phyloP scores from a whole-genome alignment of 2,113 vertebrate genomes.

The Prinia subflava region DNA sequence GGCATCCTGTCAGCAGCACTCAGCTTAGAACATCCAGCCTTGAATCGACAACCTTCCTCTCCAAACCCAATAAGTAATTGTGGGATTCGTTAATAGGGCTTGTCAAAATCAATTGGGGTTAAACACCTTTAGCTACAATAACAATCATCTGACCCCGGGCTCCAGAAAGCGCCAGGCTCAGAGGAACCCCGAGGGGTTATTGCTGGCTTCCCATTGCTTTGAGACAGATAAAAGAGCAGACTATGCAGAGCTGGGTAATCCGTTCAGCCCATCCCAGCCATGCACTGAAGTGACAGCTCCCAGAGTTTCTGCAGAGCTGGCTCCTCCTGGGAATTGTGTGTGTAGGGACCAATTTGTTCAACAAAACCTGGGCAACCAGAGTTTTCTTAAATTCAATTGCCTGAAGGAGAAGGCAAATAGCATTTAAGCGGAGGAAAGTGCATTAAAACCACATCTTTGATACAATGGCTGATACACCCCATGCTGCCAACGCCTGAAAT shows the following conservation, averaged over 20 bases:
- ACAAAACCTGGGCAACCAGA: constrained; percentile 53
- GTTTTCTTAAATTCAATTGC: constrained; percentile 74
- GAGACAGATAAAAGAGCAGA: constrained; percentile 60
- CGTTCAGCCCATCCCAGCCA: constrained; percentile 14
- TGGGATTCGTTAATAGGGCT: constrained; percentile 41
- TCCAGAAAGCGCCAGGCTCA: constrained; percentile 12
- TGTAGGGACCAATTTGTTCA: constrained; percentile 53
- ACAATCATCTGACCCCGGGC: constrained; percentile 27
- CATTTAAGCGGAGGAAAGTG: constrained; percentile 58
- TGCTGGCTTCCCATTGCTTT: constrained; percentile 36
- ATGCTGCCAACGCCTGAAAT: constrained; percentile 56
- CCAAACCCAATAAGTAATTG: constrained; percentile 40
- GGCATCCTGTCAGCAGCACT: background rate
- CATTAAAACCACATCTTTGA: constrained; percentile 68
- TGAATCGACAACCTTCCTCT: background rate
- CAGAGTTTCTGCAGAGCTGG: constrained; percentile 60
- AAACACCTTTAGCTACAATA: constrained; percentile 60
- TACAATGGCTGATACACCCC: constrained; percentile 44
- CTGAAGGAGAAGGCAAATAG: constrained; percentile 70
- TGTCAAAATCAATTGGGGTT: constrained; percentile 64
- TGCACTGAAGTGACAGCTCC: constrained; percentile 60
- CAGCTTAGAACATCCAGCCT: background rate
- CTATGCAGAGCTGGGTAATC: constrained; percentile 48
- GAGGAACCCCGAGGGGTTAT: constrained; percentile 43
- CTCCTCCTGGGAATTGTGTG: constrained; percentile 49